These are phyloP conservation scores for Centropus unirufus DNA, from an alignment of 2,113 vertebrate species.

Conservation along the genomic window DNA sequence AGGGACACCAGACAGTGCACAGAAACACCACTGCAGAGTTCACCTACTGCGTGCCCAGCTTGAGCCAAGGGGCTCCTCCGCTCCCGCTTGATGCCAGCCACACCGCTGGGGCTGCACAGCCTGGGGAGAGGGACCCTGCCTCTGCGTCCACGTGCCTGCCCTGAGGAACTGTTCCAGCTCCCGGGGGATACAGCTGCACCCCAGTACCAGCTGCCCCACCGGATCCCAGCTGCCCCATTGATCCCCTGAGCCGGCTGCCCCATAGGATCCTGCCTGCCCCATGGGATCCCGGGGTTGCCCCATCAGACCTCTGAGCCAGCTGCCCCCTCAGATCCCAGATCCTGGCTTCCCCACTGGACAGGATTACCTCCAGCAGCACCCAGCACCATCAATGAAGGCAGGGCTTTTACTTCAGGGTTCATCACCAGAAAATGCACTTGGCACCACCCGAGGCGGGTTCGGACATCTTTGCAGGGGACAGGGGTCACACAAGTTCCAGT, in stretches of 20 bases:
- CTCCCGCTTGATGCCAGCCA: neutral
- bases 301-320: neutral
- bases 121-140: neutral
- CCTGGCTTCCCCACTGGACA: neutral
- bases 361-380: neutral
- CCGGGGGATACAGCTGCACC: accelerated
- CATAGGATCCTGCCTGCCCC: too few species aligned
- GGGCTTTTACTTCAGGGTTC: neutral
- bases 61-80: neutral
- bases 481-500: neutral
- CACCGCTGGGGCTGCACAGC: accelerated
- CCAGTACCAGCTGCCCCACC: neutral
- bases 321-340: too few species aligned
- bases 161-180: accelerated
- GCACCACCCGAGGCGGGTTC: neutral
- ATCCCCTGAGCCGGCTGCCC: neutral
- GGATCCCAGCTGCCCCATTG: neutral
- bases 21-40: neutral
- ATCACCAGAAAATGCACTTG: neutral
- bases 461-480: neutral
- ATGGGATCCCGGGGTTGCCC: neutral
- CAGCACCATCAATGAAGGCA: neutral
- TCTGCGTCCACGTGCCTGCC: accelerated
- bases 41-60: neutral
- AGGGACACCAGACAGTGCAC: neutral